A percentile compares a stretch with the other conserved stretches of the same genome.
Conservation (phyloP, 2,888 invertebrate species). For the Hermodice carunculata region DNA sequence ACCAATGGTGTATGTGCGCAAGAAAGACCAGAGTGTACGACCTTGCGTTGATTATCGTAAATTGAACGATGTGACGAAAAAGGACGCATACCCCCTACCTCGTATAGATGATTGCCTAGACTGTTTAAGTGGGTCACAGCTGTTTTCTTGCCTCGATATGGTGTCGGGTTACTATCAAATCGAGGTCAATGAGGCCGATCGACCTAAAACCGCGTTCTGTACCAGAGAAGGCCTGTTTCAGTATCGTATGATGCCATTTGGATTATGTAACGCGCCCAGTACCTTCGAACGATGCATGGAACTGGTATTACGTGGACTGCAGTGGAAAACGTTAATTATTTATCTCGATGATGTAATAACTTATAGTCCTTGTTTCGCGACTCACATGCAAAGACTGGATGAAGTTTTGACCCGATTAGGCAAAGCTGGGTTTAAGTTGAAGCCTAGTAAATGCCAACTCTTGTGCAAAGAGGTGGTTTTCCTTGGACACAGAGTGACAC, state of each 20-base stretch:
- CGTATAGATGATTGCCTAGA: conserved; percentile 3
- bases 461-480: not conserved
- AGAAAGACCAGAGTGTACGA: conserved; percentile 1
- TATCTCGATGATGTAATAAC: conserved; percentile 32
- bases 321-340: conserved; percentile 9
- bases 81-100: not conserved
- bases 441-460: not conserved
- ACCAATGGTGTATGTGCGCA: not conserved
- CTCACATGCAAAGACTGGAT: conserved; percentile 9
- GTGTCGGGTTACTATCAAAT: conserved; percentile 27
- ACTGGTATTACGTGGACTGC: not conserved
- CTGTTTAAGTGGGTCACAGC: not conserved
- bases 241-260: conserved; percentile 27
- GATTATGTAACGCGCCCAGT: conserved; percentile 22
- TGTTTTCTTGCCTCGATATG: conserved; percentile 21
- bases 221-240: conserved; percentile 20
- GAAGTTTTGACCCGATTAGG: conserved; percentile 17
- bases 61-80: conserved; percentile 1
- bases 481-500: not conserved
- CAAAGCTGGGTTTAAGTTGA: not conserved
- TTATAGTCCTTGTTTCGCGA: not conserved
- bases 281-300: conserved; percentile 31
- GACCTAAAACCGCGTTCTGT: conserved; percentile 24
- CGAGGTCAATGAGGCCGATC: not conserved
- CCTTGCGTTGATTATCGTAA: not conserved